Conservation (phyloP, 2,888 invertebrate genomes). For the Myopa testacea region DNA sequence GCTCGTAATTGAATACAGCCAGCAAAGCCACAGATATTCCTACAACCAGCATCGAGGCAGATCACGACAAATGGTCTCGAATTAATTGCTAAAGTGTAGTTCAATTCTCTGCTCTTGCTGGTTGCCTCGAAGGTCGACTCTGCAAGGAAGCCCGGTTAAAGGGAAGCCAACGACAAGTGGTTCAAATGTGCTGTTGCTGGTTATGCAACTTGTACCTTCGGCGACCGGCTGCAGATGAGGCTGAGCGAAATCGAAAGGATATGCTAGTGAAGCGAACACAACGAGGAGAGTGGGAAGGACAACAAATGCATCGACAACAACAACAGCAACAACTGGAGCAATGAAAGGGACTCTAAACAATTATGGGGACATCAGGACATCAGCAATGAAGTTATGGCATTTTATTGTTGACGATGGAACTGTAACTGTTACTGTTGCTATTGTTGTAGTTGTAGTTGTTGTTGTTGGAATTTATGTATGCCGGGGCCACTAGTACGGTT, state of each 20-base stretch:
- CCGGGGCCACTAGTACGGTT: slow-evolving; percentile 40
- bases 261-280: not conserved
- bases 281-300: not conserved
- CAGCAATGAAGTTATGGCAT: slow-evolving; percentile 26
- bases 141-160: not conserved
- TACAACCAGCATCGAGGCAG: too few relatives aligned
- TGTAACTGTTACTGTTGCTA: not conserved
- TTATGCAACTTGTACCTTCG: not conserved
- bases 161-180: not conserved
- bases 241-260: not conserved
- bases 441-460: slow-evolving; percentile 7
- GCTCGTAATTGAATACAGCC: too few relatives aligned
- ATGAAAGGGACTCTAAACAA: slow-evolving; percentile 28
- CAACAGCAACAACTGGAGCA: slow-evolving; percentile 31
- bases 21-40: too few relatives aligned
- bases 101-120: not conserved
- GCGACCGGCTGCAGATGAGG: not conserved
- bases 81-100: slow-evolving; percentile 2
- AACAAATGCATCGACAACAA: slow-evolving; percentile 2
- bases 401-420: slow-evolving; percentile 14
- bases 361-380: slow-evolving; percentile 14
- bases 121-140: too few relatives aligned
- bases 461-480: slow-evolving; percentile 35
- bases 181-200: not conserved
- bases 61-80: too few relatives aligned